phyloP scores from a whole-genome alignment of 2,113 vertebrate species.

The Gymnorhina tibicen region DNA sequence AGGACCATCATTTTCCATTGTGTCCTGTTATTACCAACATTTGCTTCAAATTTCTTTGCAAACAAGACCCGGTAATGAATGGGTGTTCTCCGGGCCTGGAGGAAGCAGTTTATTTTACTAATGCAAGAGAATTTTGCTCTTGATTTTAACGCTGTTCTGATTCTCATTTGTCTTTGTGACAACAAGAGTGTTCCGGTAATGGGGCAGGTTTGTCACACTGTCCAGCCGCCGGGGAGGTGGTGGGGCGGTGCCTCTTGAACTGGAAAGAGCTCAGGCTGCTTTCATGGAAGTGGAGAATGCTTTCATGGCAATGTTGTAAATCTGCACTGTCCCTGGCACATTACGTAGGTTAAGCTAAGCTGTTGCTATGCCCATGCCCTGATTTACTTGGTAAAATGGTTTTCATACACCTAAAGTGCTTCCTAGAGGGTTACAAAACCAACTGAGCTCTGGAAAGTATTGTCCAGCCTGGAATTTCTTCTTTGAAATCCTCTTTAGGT shows the following conservation, averaged over 20 bases:
- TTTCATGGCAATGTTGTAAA: background rate
- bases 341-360: background rate
- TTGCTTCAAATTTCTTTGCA: background rate
- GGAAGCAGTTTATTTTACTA: slow-evolving; percentile 20
- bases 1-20: background rate
- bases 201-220: background rate
- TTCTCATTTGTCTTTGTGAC: background rate
- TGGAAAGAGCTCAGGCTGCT: background rate
- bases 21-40: background rate
- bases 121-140: background rate
- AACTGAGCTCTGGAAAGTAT: background rate
- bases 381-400: background rate
- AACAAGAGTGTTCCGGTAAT: background rate
- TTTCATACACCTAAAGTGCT: background rate
- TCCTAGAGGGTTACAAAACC: background rate
- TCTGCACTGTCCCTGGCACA: background rate
- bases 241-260: background rate
- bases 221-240: background rate
- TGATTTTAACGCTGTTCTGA: background rate
- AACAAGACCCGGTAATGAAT: background rate
- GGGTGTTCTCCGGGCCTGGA: background rate
- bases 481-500: background rate
- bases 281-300: background rate
- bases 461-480: background rate
- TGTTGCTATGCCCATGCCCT: background rate